Conservation (phyloP, 1,140 invertebrate species). For the Sitophilus oryzae region DNA sequence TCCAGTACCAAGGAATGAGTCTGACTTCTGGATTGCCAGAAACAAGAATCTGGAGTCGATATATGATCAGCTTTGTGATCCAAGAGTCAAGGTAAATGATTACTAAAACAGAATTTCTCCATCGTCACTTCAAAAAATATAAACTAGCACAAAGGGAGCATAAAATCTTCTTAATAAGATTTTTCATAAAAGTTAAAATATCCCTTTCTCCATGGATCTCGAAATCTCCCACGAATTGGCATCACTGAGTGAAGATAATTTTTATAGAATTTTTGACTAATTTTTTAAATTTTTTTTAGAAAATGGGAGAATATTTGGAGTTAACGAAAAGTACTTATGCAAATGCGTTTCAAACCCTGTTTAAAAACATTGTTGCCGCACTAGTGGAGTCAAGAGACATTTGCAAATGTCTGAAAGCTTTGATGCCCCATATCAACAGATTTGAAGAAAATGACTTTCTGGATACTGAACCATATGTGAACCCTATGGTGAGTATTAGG, state of each 20-base stretch:
- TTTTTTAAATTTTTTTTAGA: slow-evolving; percentile 34
- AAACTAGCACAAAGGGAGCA: too few relatives aligned
- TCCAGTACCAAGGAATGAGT: slow-evolving; percentile 64
- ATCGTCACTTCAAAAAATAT: not conserved
- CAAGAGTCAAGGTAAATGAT: slow-evolving; percentile 54
- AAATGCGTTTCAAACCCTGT: slow-evolving; percentile 52
- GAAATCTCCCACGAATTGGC: too few relatives aligned
- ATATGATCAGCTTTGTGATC: slow-evolving; percentile 73
- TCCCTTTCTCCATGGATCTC: too few relatives aligned
- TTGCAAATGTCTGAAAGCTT: slow-evolving; percentile 56
- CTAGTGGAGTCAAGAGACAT: slow-evolving; percentile 62
- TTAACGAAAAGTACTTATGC: slow-evolving; percentile 59
- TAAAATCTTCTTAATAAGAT: too few relatives aligned
- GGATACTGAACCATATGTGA: slow-evolving; percentile 55
- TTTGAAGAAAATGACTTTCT: slow-evolving; percentile 66
- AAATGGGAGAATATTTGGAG: slow-evolving; percentile 65
- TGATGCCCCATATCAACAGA: slow-evolving; percentile 58
- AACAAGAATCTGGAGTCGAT: slow-evolving; percentile 74
- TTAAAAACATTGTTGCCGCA: slow-evolving; percentile 46
- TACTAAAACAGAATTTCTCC: too few relatives aligned
- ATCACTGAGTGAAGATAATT: not conserved
- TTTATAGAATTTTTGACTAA: not conserved
- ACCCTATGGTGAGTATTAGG: slow-evolving; percentile 48
- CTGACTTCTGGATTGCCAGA: slow-evolving; percentile 63
- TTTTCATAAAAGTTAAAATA: too few relatives aligned